Conservation (phyloP, 2,113 vertebrate species). For the Herpetotheres cachinnans region DNA sequence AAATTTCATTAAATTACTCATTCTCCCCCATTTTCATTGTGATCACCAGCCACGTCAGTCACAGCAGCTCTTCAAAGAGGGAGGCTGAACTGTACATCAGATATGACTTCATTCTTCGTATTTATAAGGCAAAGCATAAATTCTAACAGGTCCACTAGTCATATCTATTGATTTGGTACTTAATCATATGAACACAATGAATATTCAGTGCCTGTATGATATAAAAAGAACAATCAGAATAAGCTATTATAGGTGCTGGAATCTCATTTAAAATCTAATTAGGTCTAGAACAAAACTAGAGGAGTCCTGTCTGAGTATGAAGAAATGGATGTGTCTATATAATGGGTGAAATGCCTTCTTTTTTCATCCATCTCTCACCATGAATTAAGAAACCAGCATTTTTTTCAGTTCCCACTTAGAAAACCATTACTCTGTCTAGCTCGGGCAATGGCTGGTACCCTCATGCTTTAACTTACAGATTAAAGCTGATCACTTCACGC, state of each 20-base stretch:
- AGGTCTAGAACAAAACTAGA: conserved; percentile 73
- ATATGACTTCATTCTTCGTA: conserved; percentile 48
- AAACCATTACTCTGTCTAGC: not conserved
- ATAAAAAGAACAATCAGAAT: conserved; percentile 82
- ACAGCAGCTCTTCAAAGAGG: not conserved
- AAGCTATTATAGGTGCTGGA: conserved; percentile 77
- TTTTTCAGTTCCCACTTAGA: not conserved
- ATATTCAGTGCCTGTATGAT: conserved; percentile 72
- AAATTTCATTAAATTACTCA: conserved; percentile 32
- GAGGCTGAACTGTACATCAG: conserved; percentile 42
- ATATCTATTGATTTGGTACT: conserved; percentile 72
- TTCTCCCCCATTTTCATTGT: conserved; percentile 13
- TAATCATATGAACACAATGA: conserved; percentile 74
- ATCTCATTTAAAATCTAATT: conserved; percentile 82
- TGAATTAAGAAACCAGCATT: not conserved
- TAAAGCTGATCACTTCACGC: not conserved
- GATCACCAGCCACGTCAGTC: conserved; percentile 38
- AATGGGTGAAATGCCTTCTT: conserved; percentile 32
- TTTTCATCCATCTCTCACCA: not conserved
- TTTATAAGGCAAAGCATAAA: conserved; percentile 61
- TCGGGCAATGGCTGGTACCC: not conserved
- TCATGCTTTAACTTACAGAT: not conserved
- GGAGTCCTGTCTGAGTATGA: conserved; percentile 55
- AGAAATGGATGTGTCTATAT: conserved; percentile 62
- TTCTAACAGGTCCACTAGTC: conserved; percentile 50